Percentiles rank a stretch among this genome's conserved stretches.
Evolutionary conservation across 2,113 vertebrate species (phyloP).

Genomic region (Dicerorhinus sumatrensis): DNA sequence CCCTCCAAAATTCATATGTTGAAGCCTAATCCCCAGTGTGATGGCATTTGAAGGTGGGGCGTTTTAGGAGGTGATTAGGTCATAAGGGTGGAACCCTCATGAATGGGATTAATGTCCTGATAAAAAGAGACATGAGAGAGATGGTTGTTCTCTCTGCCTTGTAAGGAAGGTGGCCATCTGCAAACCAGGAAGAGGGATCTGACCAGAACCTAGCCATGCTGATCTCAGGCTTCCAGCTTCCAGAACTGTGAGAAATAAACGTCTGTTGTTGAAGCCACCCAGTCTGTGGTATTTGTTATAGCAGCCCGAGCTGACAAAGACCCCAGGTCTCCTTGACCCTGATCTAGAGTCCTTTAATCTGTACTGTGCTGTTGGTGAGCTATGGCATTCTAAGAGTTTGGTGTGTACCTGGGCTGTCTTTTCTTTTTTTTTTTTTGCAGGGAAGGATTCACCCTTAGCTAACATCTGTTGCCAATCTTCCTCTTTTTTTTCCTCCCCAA

Average conservation of each 20-base stretch:
- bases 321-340: neutral
- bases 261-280: neutral
- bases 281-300: neutral
- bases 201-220: neutral
- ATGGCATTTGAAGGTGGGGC: neutral
- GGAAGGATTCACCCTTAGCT: too few relatives aligned
- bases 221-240: neutral
- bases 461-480: too few relatives aligned
- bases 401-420: neutral
- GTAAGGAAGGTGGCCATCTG: neutral
- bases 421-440: neutral
- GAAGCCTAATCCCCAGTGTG: neutral
- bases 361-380: fast-evolving
- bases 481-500: too few relatives aligned
- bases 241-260: neutral
- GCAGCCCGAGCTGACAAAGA: neutral
- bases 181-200: neutral
- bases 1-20: neutral
- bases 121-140: neutral
- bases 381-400: neutral
- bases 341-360: neutral
- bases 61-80: neutral
- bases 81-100: neutral
- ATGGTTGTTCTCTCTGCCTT: neutral
- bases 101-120: neutral